These are phyloP conservation scores for Sebastes oblongus DNA, from an alignment of 2,797 vertebrate genomes.

Conservation along the genomic window DNA sequence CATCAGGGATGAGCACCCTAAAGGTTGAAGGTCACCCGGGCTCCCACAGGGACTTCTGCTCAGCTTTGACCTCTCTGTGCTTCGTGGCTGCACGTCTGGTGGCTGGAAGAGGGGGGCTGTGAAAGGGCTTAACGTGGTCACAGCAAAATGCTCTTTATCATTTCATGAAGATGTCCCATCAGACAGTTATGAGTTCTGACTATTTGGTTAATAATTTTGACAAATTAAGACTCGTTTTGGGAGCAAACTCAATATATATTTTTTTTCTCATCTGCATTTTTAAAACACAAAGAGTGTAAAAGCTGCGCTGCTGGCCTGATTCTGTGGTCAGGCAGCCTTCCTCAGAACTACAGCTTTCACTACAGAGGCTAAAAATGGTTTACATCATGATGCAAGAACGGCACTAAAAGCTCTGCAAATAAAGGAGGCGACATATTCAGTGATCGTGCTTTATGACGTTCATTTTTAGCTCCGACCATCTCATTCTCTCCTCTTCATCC, in stretches of 20 bases:
- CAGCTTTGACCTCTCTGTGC: slow-evolving; percentile 59
- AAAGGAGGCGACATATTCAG: slow-evolving; percentile 36
- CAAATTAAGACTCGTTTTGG: not conserved
- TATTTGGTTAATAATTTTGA: not conserved
- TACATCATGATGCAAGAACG: slow-evolving; percentile 40
- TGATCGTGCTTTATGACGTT: slow-evolving; percentile 56
- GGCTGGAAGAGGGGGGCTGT: not conserved
- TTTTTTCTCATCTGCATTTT: not conserved
- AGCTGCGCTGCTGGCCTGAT: not conserved
- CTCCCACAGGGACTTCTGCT: slow-evolving; percentile 65
- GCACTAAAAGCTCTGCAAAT: slow-evolving; percentile 56
- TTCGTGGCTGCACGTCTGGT: slow-evolving; percentile 31
- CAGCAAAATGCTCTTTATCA: slow-evolving; percentile 4
- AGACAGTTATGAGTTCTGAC: not conserved
- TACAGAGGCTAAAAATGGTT: not conserved
- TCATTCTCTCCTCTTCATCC: slow-evolving; percentile 24
- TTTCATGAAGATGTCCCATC: slow-evolving; percentile 5
- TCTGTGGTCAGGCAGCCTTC: not conserved
- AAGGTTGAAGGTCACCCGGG: slow-evolving; percentile 64
- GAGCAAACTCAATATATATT: not conserved
- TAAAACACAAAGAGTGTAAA: not conserved
- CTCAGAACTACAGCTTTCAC: not conserved
- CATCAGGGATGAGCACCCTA: slow-evolving; percentile 69
- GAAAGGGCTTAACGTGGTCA: slow-evolving; percentile 8
- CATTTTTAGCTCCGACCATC: slow-evolving; percentile 32